Evolutionary conservation across 2,113 vertebrate species (phyloP).

Genomic region (Isurus oxyrinchus): DNA sequence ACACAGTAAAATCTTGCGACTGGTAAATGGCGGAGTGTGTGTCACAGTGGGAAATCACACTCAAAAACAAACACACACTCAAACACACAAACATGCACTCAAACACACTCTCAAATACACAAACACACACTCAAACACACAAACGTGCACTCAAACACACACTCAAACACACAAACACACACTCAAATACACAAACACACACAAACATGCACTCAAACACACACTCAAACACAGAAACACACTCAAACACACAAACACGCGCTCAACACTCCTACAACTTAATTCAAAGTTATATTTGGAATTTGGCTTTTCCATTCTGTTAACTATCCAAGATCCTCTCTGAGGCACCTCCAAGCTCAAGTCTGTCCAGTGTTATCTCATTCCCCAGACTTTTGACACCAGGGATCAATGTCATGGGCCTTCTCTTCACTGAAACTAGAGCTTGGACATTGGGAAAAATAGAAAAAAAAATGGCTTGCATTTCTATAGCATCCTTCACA

Average conservation of each 20-base stretch:
- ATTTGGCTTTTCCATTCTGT: neutral
- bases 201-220: too few relatives aligned
- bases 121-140: too few relatives aligned
- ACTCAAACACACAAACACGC: too few relatives aligned
- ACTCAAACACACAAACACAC: too few relatives aligned
- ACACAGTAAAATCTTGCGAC: too few relatives aligned
- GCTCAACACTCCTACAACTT: neutral
- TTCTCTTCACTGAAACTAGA: neutral
- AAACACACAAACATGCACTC: too few relatives aligned
- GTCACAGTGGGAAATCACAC: neutral
- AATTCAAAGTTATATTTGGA: neutral
- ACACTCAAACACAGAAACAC: too few relatives aligned
- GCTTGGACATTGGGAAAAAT: neutral
- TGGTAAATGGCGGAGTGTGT: neutral
- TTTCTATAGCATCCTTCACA: too few relatives aligned
- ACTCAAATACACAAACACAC: too few relatives aligned
- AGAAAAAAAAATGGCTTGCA: neutral
- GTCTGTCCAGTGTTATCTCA: too few relatives aligned
- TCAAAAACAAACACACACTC: neutral
- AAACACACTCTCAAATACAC: too few relatives aligned
- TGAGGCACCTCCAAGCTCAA: neutral
- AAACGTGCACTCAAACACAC: too few relatives aligned
- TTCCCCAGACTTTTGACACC: neutral
- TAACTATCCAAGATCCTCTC: neutral
- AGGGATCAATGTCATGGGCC: neutral